These are phyloP conservation scores for Altica lythri DNA, from an alignment of 2,888 invertebrate species.

Conservation along the genomic window DNA sequence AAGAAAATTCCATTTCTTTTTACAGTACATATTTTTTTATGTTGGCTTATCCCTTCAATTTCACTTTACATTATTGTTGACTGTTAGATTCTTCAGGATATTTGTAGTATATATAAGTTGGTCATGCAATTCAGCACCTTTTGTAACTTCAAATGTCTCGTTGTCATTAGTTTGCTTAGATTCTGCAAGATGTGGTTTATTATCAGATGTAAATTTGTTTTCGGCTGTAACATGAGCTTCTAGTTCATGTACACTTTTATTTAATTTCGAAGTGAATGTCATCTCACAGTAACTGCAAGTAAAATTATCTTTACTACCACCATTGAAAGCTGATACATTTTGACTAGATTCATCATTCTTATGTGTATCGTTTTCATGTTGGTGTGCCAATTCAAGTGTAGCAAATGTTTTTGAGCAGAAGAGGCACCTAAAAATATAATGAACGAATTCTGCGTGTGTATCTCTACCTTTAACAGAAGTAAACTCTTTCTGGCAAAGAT, in stretches of 20 bases:
- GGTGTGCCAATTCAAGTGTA: background rate
- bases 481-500: background rate
- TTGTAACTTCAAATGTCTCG: background rate
- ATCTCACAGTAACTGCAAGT: slow-evolving; percentile 17
- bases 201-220: background rate
- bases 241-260: background rate
- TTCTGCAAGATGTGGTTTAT: no score
- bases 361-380: slow-evolving; percentile 3
- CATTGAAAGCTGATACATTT: no score
- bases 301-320: no score
- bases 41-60: no score
- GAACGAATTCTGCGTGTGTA: background rate
- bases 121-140: background rate
- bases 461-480: background rate
- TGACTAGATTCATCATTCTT: background rate
- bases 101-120: background rate
- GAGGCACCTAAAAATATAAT: background rate
- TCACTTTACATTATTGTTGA: no score
- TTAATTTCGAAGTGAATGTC: background rate
- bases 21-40: no score
- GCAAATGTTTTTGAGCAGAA: slow-evolving; percentile 3
- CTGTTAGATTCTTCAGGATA: no score
- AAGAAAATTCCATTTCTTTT: no score
- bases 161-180: no score
- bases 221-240: background rate